These are phyloP conservation scores for Drosophila serrata DNA, from an alignment of 1,140 invertebrate genomes.

Conservation along the genomic window DNA sequence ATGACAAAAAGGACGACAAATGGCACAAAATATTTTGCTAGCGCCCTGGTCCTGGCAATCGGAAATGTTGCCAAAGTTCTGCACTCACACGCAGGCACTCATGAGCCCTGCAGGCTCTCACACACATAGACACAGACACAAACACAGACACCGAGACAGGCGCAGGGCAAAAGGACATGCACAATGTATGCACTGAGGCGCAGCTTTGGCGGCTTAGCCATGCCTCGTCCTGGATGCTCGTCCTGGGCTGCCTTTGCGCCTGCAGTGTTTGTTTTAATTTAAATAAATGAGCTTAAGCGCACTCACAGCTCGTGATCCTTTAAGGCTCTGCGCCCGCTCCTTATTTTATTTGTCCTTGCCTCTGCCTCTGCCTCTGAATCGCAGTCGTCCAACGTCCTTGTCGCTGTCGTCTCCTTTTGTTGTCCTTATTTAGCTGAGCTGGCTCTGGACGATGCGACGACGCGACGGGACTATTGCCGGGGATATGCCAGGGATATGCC, in stretches of 20 bases:
- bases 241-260: slow-evolving; percentile 62
- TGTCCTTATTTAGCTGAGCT: slow-evolving; percentile 65
- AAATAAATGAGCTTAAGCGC: slow-evolving; percentile 84
- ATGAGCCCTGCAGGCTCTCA: slow-evolving; percentile 28
- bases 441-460: slow-evolving; percentile 20
- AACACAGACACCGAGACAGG: slow-evolving; percentile 12
- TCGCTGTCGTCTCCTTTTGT: slow-evolving; percentile 45
- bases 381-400: slow-evolving; percentile 22
- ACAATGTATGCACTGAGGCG: slow-evolving; percentile 64
- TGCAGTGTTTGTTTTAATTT: slow-evolving; percentile 84
- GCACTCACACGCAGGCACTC: slow-evolving; percentile 40
- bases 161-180: slow-evolving; percentile 28
- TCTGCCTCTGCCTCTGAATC: slow-evolving; percentile 20
- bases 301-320: slow-evolving; percentile 74
- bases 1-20: slow-evolving; percentile 69
- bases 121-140: slow-evolving; percentile 17
- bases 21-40: slow-evolving; percentile 51
- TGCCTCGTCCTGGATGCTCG: neutral
- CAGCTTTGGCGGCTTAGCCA: slow-evolving; percentile 53
- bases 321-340: slow-evolving; percentile 65
- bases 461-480: slow-evolving; percentile 19
- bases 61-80: slow-evolving; percentile 82
- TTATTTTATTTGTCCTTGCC: slow-evolving; percentile 59
- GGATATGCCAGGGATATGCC: slow-evolving; percentile 35
- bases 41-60: slow-evolving; percentile 55